Base-by-base conservation (phyloP, 2,113 vertebrate genomes). In the Ceuthmochares aereus region DNA sequence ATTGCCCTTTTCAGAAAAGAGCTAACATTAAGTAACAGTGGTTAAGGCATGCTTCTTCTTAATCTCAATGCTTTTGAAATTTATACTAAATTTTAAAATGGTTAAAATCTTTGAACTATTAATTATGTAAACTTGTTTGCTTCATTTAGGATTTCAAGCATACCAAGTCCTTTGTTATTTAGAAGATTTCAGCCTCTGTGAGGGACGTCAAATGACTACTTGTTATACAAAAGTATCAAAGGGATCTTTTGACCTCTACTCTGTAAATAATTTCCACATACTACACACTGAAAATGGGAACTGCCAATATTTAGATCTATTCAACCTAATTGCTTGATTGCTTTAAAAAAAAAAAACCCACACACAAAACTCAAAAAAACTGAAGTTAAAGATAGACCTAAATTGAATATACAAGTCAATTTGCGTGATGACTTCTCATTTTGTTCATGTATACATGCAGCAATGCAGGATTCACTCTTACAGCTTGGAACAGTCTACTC, bases 81-180 rank as follows among this genome's bases (percentile, higher is more conserved):
- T 7, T 66, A 62, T 29, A 37, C 25, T 75, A 68, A 64, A 30
- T 70, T 26, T 82, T 47, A n/a, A 47, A 68, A 17, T 84, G 47
- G 30, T 77, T 83, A 80, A 93, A 87, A 58, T 52, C 22, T 54
- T 42, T 64, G 16, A 85, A 75, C 18, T 62, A 4, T 84, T 83
- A 86, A 37, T 87, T 72, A 92, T 8, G 6, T 92, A 45, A 92
- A 62, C 18, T 94, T 94, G 10, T 42, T 91, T 91, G 72, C 54
- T 94, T 70, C 29, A 95, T 96, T 91, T 98, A 99, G 98, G 99
- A 99, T 96, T 99, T 99, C 98, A 99, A 99, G 98, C 99, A 99
- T 95, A 99, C 99, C 74, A 99, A 99, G 96, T 99, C 99, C 30
- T 99, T 99, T 97, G 98, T 99, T 98, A 99, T 99, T 99, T 99